phyloP scores from a whole-genome alignment of 2,113 vertebrate species.

The Australoheros scitulus region DNA sequence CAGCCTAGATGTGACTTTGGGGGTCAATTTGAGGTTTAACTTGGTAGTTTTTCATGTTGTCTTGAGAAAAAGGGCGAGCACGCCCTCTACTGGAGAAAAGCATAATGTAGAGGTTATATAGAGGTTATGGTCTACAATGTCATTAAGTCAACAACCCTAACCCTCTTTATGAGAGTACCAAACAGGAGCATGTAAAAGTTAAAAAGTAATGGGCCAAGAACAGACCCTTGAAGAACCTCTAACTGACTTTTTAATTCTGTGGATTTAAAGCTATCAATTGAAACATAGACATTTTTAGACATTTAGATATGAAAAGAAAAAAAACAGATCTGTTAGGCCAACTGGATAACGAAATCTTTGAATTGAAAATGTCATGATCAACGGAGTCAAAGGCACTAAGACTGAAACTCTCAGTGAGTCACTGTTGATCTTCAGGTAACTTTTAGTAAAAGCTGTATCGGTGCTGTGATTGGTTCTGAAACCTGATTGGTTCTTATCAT shows the following conservation, averaged over 20 bases:
- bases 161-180: not conserved
- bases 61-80: not conserved
- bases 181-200: not conserved
- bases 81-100: constrained; percentile 54
- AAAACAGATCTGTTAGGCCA: not conserved
- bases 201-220: not conserved
- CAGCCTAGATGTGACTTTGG: not conserved
- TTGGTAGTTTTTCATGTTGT: not conserved
- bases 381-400: not conserved
- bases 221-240: not conserved
- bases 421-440: not conserved
- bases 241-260: not conserved
- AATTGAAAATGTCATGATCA: not conserved
- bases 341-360: not conserved
- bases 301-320: not conserved
- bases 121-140: no score
- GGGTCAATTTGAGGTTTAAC: not conserved
- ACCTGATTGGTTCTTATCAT: not conserved
- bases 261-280: not conserved
- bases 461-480: not conserved
- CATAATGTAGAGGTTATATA: not conserved
- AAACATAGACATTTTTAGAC: not conserved
- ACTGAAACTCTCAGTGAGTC: not conserved
- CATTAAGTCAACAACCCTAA: no score
- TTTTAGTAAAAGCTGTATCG: not conserved